These are phyloP conservation scores for Sphinx pinastri DNA, from an alignment of 2,888 invertebrate species.

Conservation along the genomic window DNA sequence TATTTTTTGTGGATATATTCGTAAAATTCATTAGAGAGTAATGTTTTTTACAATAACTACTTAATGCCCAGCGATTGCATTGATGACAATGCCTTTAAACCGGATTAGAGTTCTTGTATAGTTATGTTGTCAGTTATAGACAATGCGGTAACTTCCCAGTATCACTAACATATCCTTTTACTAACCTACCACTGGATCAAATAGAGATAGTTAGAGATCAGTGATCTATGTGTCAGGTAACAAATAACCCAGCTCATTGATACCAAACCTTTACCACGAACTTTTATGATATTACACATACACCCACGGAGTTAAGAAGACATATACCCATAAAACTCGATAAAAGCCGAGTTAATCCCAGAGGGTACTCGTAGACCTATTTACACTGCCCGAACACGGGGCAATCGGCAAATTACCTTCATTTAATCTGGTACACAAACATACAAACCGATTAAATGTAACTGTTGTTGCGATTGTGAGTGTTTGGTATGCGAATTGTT, in stretches of 20 bases:
- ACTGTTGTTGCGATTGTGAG: constrained; percentile 17
- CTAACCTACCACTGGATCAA: too few species aligned
- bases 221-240: neutral
- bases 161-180: too few species aligned
- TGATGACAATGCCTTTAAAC: too few species aligned
- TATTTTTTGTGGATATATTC: neutral
- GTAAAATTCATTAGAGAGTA: neutral
- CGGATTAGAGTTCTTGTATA: too few species aligned
- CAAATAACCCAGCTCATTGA: too few species aligned
- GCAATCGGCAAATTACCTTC: constrained; percentile 32
- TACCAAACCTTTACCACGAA: too few species aligned
- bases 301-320: too few species aligned
- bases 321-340: constrained; percentile 6
- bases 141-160: too few species aligned
- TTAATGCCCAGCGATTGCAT: too few species aligned
- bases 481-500: constrained; percentile 30
- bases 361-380: constrained; percentile 29
- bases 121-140: too few species aligned
- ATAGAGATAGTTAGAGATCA: neutral
- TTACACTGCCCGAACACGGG: constrained; percentile 29
- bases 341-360: constrained; percentile 21
- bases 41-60: too few species aligned
- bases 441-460: constrained; percentile 36
- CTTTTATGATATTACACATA: too few species aligned
- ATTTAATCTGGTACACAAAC: constrained; percentile 42